These are phyloP conservation scores for pig (Sus scrofa) DNA, from an alignment of 2,113 vertebrate genomes.

Conservation along the genomic window T2T-Sscrofa CM000815.6:91744501-91745000, in stretches of 20 bases:
- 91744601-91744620: neutral
- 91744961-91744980: neutral
- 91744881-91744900: neutral
- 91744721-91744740: neutral
- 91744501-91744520: neutral
- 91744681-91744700: neutral
- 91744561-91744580: neutral
- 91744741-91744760: neutral
- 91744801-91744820: neutral
- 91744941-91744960: neutral
- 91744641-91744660: neutral
- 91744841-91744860: rapidly evolving
- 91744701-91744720: neutral
- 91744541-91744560: neutral
- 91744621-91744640: neutral
- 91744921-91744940: neutral
- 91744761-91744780: neutral
- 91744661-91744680: neutral
- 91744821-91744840: neutral
- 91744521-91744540: neutral
- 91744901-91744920: neutral
- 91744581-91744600: neutral
- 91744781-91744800: neutral
- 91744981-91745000: neutral
- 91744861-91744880: neutral